Base-by-base conservation (phyloP, 2,888 invertebrate species). In the Pyrrhosoma nymphula region DNA sequence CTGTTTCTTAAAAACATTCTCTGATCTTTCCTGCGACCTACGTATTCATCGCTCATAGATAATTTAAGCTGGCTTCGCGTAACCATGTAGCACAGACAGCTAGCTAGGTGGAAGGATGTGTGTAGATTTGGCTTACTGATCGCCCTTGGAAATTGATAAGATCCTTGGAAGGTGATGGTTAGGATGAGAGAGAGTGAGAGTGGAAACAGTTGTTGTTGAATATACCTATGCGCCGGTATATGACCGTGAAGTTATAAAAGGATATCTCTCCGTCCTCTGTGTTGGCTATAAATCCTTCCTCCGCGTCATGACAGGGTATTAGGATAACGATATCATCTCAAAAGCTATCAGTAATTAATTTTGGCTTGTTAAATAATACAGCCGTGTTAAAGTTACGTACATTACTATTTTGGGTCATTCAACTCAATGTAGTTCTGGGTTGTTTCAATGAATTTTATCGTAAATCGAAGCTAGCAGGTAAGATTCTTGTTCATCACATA, bases 131-230 rank as follows among this genome's bases (percentile, higher is more conserved):
- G 75, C 39, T 91, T 91, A 63, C 91, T 39, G 93, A 75, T 47
- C 20, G 93, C 23, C 69, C 55, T n/a, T 75, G 93, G n/a, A 93
- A 93, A 75, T 93, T 93, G 93, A 93, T 26, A 55, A 91, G 63
- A 91, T 91, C 91, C 39, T n/a, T 35, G 63, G 23, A 26, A 63
- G 63, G 18, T 39, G 63, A 75, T 91, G 39, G 23, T n/a, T 35
- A 16, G 18, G 82, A 35, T 18, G n/a, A 26, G 69, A 69, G 69
- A 69, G 26, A n/a, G n/a, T 0, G n/a, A 69, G 35, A 35, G 82
- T 82, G 35, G 35, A 35, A 35, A 35, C 35, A 82, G 82, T 35
- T 82, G 16, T 6, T 0, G 16, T 30, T 35, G 82, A 35, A 82
- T 82, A 30, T 82, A n/a, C n/a, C n/a, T n/a, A 82, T 82, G 82